phyloP scores from a whole-genome alignment of 2,888 invertebrate genomes.

The Tenthredo mesomela region DNA sequence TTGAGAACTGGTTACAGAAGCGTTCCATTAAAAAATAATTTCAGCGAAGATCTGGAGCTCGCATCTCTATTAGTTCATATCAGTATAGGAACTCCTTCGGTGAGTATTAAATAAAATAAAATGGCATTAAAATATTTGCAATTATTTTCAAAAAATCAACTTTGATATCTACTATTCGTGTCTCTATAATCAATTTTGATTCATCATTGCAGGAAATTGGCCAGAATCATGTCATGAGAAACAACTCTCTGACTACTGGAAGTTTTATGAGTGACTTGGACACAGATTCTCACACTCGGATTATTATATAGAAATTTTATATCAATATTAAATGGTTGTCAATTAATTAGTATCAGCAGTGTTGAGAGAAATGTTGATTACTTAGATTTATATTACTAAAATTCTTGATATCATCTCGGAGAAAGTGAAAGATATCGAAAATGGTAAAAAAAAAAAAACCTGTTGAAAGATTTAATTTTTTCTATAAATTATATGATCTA shows the following conservation, averaged over 20 bases:
- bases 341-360: conserved; percentile 9
- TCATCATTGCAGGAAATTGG: conserved; percentile 29
- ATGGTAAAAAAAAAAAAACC: background rate
- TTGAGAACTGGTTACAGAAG: conserved; percentile 94
- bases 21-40: conserved; percentile 93
- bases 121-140: background rate
- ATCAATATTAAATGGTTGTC: conserved; percentile 10
- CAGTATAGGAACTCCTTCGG: conserved; percentile 80
- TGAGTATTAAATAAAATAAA: conserved; percentile 62
- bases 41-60: conserved; percentile 95
- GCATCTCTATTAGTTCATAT: conserved; percentile 93
- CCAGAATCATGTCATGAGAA: conserved; percentile 40
- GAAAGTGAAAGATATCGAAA: background rate
- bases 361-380: conserved; percentile 11
- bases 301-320: conserved; percentile 16
- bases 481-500: background rate
- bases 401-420: background rate
- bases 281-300: conserved; percentile 42
- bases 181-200: background rate
- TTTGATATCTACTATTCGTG: no score
- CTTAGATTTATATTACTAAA: background rate
- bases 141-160: background rate
- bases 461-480: background rate
- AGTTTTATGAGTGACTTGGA: conserved; percentile 39
- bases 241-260: conserved; percentile 45